These are phyloP conservation scores for Caenorhabditis auriculariae DNA, from an alignment of 2,888 invertebrate genomes.

Conservation along the genomic window DNA sequence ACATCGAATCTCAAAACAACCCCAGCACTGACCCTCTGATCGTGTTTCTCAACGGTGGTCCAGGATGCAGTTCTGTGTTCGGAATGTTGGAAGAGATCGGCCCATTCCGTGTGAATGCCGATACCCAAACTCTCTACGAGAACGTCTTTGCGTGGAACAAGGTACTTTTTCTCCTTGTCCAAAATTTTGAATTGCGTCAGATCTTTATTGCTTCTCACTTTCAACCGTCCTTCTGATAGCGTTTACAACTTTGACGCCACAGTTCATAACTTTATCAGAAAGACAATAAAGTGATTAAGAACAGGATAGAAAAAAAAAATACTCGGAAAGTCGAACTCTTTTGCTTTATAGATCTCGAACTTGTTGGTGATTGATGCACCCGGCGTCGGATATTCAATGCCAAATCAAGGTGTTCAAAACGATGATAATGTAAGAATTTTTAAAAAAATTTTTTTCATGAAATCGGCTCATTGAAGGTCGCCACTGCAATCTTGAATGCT, in stretches of 20 bases:
- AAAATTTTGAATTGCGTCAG: neutral
- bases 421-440: slow-evolving; percentile 14
- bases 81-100: slow-evolving; percentile 40
- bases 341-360: slow-evolving; percentile 65
- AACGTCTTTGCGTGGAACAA: slow-evolving; percentile 45
- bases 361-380: slow-evolving; percentile 68
- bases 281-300: too few relatives aligned
- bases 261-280: too few relatives aligned
- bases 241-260: too few relatives aligned
- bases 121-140: slow-evolving; percentile 28
- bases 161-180: slow-evolving; percentile 9
- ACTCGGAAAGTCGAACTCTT: too few relatives aligned
- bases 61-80: slow-evolving; percentile 41
- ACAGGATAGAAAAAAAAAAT: neutral
- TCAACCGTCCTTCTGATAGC: too few relatives aligned
- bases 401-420: slow-evolving; percentile 6
- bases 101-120: slow-evolving; percentile 26
- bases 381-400: slow-evolving; percentile 65
- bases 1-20: slow-evolving; percentile 33
- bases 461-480: too few relatives aligned
- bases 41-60: slow-evolving; percentile 41
- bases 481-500: slow-evolving; percentile 54
- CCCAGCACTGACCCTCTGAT: slow-evolving; percentile 25
- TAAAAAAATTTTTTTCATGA: slow-evolving; percentile 1
- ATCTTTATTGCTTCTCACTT: too few relatives aligned